Evolutionary conservation across 2,113 vertebrate species (phyloP).

Genomic region (Brachirus orientalis): DNA sequence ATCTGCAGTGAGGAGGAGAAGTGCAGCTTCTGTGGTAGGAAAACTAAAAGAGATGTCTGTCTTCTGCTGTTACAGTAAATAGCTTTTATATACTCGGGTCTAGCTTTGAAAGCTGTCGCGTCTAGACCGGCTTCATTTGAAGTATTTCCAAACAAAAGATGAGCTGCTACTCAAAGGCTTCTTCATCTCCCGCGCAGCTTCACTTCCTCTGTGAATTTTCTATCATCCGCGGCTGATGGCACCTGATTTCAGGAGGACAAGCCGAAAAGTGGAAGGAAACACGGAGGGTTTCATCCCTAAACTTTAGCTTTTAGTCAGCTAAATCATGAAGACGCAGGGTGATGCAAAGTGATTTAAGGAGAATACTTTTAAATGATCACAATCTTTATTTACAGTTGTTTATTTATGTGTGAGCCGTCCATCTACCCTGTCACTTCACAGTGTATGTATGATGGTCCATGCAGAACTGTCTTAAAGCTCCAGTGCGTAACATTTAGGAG

Average conservation of each 20-base stretch:
- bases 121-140: conserved; percentile 75
- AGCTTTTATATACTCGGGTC: conserved; percentile 70
- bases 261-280: conserved; percentile 19
- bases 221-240: conserved; percentile 59
- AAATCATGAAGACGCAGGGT: conserved; percentile 2
- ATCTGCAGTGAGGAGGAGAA: conserved; percentile 64
- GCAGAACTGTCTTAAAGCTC: no score
- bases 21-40: conserved; percentile 66
- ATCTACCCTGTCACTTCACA: no score
- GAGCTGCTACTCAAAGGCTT: conserved; percentile 70
- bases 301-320: conserved; percentile 4
- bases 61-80: conserved; percentile 72
- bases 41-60: conserved; percentile 74
- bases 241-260: conserved; percentile 59
- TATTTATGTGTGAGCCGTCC: no score
- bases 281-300: neutral
- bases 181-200: conserved; percentile 60
- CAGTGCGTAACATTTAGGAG: no score
- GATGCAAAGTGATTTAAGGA: no score
- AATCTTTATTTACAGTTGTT: no score
- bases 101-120: conserved; percentile 67
- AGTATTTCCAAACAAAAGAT: conserved; percentile 75
- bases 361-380: no score
- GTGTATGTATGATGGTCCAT: no score
- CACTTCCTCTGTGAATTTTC: conserved; percentile 49